Evolutionary conservation across 53 echinoderm and acorn worm species (phyloP), one percentile per base, ranked within the genome.

Genomic region (Temnopleurus reevesii): DNA sequence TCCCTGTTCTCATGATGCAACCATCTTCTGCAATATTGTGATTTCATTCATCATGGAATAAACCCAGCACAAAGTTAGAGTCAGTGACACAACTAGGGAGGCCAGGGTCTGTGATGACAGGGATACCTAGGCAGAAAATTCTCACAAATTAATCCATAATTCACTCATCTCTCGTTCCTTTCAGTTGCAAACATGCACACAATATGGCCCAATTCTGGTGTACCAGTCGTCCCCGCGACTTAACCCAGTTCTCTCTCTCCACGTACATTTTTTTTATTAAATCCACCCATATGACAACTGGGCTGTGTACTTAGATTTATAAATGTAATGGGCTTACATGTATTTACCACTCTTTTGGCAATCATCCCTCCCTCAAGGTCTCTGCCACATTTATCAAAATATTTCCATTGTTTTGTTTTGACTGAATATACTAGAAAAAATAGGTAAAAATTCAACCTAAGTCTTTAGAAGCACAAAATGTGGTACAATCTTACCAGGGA

Each of bases 81-180:
- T 80, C 49, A 26, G 28, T 80, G 80, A 80, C 49, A 80, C 51
- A 80, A 29, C 80, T 49, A 28, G 46, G 51, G 47, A 30, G 41
- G 15, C 31, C 0, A 33, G 56, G n/a, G n/a, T n/a, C n/a, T n/a
- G 54, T 83, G 83, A 55, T 83, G 83, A 55, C 54, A 55, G 17
- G 83, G 51, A 47, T 28, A 15, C 21, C 19, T 56, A 35, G 57
- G 83, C 55, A 83, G 83, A 54, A 55, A 83, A 83, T 83, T 55
- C 83, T 35, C 57, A 8, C 83, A 83, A 83, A 83, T 83, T 83
- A 83, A 83, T 83, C 83, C 83, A 83, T 83, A 83, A 83, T 83
- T 83, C 83, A 56, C 28, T 83, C 83, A 83, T 83, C 55, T 34
- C 18, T 36, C 83, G 33, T 83, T 47, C 79, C 79, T 79, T 9